Base-by-base conservation (phyloP, 2,888 invertebrate genomes). In the Galerucella nymphaeae region DNA sequence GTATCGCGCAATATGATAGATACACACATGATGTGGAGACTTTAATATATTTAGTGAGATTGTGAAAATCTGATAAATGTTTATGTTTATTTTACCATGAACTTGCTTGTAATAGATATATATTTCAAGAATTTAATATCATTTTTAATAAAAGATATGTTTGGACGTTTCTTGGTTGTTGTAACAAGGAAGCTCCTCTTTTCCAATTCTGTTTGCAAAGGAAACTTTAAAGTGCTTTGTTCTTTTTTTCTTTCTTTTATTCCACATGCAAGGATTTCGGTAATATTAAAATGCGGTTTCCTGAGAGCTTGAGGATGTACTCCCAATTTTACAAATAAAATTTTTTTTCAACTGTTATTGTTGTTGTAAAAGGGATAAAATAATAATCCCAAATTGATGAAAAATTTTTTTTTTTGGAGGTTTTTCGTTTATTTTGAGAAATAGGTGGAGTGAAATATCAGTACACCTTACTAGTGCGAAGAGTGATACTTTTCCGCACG, bases 61-160 rank as follows among this genome's bases (percentile, higher is more conserved):
- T 10, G 42, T 42, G 11, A 42, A 42, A 2, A 42, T 10, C 42
- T 42, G 50, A 53, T 16, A 16, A 16, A 53, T 53, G 16, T 11
- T 42, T 9, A 53, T 53, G n/a, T 48, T 53, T 53, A 16, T 16
- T 53, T 16, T 53, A 1, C 9, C 6, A 16, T 9, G 9, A 9
- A 48, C 48, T n/a, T 14, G 48, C 10, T 16, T 16, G 50, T 53
- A 16, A n/a, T n/a, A n/a, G n/a, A n/a, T n/a, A 66, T 67, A 70
- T 23, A 63, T 70, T 73, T 53, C 14, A 70, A 70, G 73, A 73
- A 73, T 73, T 73, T 70, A 73, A 67, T 73, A 73, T 64, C 55
- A 66, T 70, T 73, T 73, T 73, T 73, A 70, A 70, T 73, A 73
- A 70, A 73, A 55, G 66, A 73, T 55, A 70, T 66, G 70, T 73